phyloP scores from a whole-genome alignment of 2,888 invertebrate genomes.

The Philereme vetulata region DNA sequence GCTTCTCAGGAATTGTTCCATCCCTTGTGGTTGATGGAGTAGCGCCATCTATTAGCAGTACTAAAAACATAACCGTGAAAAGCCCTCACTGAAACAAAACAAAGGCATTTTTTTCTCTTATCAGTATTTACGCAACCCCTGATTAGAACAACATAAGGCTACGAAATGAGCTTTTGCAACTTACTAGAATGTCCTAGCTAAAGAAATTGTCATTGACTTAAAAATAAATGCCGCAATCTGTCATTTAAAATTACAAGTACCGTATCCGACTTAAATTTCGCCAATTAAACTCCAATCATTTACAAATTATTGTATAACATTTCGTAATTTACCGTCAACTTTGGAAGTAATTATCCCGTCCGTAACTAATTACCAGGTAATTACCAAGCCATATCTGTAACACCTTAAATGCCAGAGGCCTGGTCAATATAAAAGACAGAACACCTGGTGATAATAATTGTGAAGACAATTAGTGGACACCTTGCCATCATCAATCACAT shows the following conservation, averaged over 20 bases:
- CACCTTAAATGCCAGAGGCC: slow-evolving; percentile 23
- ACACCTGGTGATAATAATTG: slow-evolving; percentile 16
- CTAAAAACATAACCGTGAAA: too few relatives aligned
- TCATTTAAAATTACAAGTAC: not conserved
- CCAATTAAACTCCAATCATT: slow-evolving; percentile 2
- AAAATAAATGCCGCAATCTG: not conserved
- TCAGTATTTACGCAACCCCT: too few relatives aligned
- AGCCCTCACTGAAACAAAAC: too few relatives aligned
- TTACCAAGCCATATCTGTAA: slow-evolving; percentile 23
- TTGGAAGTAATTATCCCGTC: slow-evolving; percentile 12
- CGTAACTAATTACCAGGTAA: slow-evolving; percentile 16
- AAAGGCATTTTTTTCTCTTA: too few relatives aligned
- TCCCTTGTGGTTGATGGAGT: too few relatives aligned
- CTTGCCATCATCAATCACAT: slow-evolving; percentile 39
- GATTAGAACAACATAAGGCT: too few relatives aligned
- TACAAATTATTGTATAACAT: slow-evolving; percentile 12
- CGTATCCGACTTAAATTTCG: not conserved
- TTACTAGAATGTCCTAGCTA: too few relatives aligned
- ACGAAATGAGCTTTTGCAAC: too few relatives aligned
- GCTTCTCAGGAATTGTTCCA: too few relatives aligned
- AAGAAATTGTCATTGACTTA: too few relatives aligned
- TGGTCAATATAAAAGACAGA: slow-evolving; percentile 4
- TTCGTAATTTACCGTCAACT: slow-evolving; percentile 7
- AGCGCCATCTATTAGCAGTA: too few relatives aligned
- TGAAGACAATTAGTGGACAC: slow-evolving; percentile 20